Evolutionary conservation across 1,140 invertebrate genomes (phyloP).

Genomic region (Panulirus ornatus): DNA sequence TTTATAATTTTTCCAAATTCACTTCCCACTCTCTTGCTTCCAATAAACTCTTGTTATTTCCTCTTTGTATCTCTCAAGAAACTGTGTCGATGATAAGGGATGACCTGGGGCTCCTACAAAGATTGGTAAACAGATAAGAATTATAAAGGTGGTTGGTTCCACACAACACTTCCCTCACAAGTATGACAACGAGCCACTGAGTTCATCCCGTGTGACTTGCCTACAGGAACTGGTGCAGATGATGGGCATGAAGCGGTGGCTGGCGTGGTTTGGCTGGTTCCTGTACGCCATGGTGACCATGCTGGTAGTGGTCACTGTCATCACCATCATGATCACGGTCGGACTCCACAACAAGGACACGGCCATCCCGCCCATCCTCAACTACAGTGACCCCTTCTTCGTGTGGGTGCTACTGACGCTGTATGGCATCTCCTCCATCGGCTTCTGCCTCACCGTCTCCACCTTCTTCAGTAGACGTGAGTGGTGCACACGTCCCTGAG

Average conservation of each 20-base stretch:
- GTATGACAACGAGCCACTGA: too few species aligned
- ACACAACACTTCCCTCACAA: too few species aligned
- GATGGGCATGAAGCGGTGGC: conserved; percentile 80
- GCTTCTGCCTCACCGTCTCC: conserved; percentile 70
- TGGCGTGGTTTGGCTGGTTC: conserved; percentile 81
- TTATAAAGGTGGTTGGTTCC: too few species aligned
- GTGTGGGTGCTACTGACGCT: conserved; percentile 62
- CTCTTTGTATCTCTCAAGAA: too few species aligned
- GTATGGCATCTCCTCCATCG: conserved; percentile 70
- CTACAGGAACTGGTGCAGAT: conserved; percentile 81
- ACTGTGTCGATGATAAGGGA: too few species aligned
- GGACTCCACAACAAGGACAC: background rate
- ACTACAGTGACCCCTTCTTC: conserved; percentile 54
- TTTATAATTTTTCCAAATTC: too few species aligned
- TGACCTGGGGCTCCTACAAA: too few species aligned
- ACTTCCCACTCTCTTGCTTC: too few species aligned
- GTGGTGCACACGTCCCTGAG: conserved; percentile 4
- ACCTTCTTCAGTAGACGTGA: conserved; percentile 74
- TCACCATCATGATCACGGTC: conserved; percentile 46
- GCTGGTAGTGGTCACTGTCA: conserved; percentile 10
- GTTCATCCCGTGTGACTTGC: too few species aligned
- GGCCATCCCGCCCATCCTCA: conserved; percentile 65
- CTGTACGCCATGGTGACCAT: conserved; percentile 47
- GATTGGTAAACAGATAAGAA: too few species aligned
- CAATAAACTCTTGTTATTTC: too few species aligned